phyloP scores from a whole-genome alignment of 2,113 vertebrate genomes.

The Morone chrysops region DNA sequence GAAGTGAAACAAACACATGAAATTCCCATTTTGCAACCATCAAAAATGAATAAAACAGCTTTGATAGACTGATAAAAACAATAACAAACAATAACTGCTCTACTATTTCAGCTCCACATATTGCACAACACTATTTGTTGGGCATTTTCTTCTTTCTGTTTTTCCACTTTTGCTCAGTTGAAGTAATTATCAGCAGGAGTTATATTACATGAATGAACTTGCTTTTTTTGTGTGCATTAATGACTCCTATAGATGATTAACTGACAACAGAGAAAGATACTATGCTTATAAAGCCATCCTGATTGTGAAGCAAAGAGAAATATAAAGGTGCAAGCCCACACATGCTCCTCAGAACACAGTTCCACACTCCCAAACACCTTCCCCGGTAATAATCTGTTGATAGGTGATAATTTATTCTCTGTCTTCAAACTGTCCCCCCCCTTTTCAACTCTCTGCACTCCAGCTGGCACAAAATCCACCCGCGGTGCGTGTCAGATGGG shows the following conservation, averaged over 20 bases:
- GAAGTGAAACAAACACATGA: not conserved
- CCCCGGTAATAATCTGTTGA: constrained; percentile 62
- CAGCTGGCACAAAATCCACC: constrained; percentile 69
- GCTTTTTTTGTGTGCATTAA: constrained; percentile 4
- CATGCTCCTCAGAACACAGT: constrained; percentile 48
- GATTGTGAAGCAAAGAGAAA: constrained; percentile 24
- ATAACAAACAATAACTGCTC: not conserved
- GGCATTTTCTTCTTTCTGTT: not conserved
- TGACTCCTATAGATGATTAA: constrained; percentile 8
- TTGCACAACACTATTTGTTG: not conserved
- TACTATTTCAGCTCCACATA: not conserved
- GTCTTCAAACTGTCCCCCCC: constrained; percentile 40
- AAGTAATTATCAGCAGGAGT: constrained; percentile 12
- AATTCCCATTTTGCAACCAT: not conserved
- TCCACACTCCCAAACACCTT: constrained; percentile 68
- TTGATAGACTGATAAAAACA: not conserved
- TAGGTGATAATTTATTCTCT: constrained; percentile 76
- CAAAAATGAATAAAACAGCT: not conserved
- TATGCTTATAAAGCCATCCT: not conserved
- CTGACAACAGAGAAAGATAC: constrained; percentile 16
- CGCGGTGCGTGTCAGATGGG: constrained; percentile 63
- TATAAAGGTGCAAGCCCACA: constrained; percentile 54
- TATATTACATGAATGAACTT: constrained; percentile 1
- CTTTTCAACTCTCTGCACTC: constrained; percentile 42
- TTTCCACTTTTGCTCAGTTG: not conserved